phyloP scores from a whole-genome alignment of 2,888 invertebrate species.

The Corythucha ciliata region DNA sequence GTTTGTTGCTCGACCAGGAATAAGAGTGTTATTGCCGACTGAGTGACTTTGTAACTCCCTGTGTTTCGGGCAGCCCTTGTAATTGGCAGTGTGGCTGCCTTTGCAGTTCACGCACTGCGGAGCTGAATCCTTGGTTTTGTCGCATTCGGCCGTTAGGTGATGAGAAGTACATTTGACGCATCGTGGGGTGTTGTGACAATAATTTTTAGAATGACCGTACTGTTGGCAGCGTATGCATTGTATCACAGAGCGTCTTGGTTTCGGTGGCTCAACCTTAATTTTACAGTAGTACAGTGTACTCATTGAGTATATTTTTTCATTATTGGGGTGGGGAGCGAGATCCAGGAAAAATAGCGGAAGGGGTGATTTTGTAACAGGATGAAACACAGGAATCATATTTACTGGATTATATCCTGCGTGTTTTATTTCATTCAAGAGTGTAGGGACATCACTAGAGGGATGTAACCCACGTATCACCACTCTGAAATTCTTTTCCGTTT shows the following conservation, averaged over 20 bases:
- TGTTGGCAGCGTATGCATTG: slow-evolving; percentile 9
- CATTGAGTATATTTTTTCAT: not conserved
- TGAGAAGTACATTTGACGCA: slow-evolving; percentile 10
- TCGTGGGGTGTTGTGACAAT: not conserved
- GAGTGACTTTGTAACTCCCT: slow-evolving; percentile 2
- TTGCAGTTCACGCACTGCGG: slow-evolving; percentile 9
- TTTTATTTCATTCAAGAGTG: not conserved
- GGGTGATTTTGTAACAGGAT: not conserved
- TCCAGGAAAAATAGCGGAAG: not conserved
- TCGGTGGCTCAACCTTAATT: slow-evolving; percentile 8
- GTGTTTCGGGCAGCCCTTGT: slow-evolving; percentile 12
- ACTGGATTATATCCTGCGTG: not conserved
- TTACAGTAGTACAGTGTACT: not conserved
- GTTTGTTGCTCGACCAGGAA: too few species aligned
- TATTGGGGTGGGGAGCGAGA: not conserved
- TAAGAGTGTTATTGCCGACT: too few species aligned
- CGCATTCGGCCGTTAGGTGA: not conserved
- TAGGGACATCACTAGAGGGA: not conserved
- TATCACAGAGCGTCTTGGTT: not conserved
- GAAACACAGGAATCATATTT: not conserved
- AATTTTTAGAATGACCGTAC: slow-evolving; percentile 13
- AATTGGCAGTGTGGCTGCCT: slow-evolving; percentile 3
- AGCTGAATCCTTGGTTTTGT: not conserved
- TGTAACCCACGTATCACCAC: not conserved
- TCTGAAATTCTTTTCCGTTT: not conserved